phyloP scores from a whole-genome alignment of 1,140 invertebrate genomes.

The Drosophila sp. region DNA sequence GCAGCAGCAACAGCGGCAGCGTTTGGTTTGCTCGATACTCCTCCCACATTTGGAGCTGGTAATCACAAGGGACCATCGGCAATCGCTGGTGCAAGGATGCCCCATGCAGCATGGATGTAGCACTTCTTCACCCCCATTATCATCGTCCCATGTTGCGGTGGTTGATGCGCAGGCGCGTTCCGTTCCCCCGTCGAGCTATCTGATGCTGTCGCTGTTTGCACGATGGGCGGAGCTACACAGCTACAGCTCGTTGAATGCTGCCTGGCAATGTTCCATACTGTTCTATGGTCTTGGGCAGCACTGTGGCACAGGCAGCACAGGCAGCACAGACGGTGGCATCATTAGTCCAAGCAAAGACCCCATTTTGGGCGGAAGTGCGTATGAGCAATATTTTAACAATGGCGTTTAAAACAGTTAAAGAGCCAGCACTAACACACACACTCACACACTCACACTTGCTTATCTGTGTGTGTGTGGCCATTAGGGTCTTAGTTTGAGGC shows the following conservation, averaged over 20 bases:
- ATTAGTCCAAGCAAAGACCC: constrained; percentile 77
- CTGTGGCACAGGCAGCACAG: constrained; percentile 33
- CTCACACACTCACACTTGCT: constrained; percentile 16
- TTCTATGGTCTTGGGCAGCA: constrained; percentile 57
- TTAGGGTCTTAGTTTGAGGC: constrained; percentile 69
- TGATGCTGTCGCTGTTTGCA: constrained; percentile 23
- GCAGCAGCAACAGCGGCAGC: constrained; percentile 3
- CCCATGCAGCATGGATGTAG: constrained; percentile 38
- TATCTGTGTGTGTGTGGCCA: constrained; percentile 57
- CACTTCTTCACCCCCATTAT: constrained; percentile 28
- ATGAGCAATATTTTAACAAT: constrained; percentile 84
- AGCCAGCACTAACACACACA: constrained; percentile 52
- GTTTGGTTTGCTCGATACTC: constrained; percentile 39
- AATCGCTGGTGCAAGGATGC: constrained; percentile 11
- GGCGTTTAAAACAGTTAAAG: constrained; percentile 83
- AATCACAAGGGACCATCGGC: constrained; percentile 6
- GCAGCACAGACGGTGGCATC: constrained; percentile 57
- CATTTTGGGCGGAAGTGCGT: constrained; percentile 80
- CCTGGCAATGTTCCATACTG: background rate
- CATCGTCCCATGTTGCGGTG: constrained; percentile 39
- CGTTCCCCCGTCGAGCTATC: constrained; percentile 45
- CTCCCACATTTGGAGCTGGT: constrained; percentile 53
- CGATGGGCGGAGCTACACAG: constrained; percentile 54
- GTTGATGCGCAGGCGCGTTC: constrained; percentile 73
- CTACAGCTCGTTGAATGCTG: background rate